Base-by-base conservation (phyloP, 2,888 invertebrate genomes). In the Alitta virens region DNA sequence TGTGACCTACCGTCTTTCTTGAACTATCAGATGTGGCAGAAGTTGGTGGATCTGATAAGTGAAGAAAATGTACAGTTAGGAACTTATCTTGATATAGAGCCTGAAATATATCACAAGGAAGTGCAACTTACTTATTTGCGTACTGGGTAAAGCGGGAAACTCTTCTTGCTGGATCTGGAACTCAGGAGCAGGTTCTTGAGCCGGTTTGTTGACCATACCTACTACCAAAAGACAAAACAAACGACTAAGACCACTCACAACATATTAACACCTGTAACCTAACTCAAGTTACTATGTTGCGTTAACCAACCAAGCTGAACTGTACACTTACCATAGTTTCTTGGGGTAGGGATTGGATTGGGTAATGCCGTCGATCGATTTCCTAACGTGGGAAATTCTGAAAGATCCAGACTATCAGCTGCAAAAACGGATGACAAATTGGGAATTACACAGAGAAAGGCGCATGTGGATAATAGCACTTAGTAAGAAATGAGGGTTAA, bases 131-230 rank as follows among this genome's bases (percentile, higher is more conserved):
- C 33, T 33, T 33, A 33, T 79, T 65, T 77, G 76, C 23, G 78
- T 79, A 76, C 98, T 98, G 71, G 98, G 99, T 81, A 99, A 86
- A 82, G 99, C 99, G 75, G 99, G 99, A 85, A 99, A 99, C 85
- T 99, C 99, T 86, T 99, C 98, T 75, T 91, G 94, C 77, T 96
- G 96, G 90, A 99, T 99, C 78, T 94, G 77, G 68, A 82, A 82
- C 72, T 82, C 82, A 21, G 79, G 78, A 14, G 78, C 73, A 52
- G 75, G 74, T 56, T 81, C 81, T 63, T 75, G 74, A 2, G 72
- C 72, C 12, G 74, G 77, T 66, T 80, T 81, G 67, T 75, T 79
- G 9, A 81, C 79, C 79, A 80, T 79, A 51, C 78, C 78, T 25
- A 62, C 59, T 61, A 54, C 18, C 40, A 53, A 49, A 1, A 25